Percentiles rank a stretch among this genome's conserved stretches.
These are phyloP conservation scores for Brachypalpus laphriformis DNA, from an alignment of 2,888 invertebrate species.

Conservation along the genomic window DNA sequence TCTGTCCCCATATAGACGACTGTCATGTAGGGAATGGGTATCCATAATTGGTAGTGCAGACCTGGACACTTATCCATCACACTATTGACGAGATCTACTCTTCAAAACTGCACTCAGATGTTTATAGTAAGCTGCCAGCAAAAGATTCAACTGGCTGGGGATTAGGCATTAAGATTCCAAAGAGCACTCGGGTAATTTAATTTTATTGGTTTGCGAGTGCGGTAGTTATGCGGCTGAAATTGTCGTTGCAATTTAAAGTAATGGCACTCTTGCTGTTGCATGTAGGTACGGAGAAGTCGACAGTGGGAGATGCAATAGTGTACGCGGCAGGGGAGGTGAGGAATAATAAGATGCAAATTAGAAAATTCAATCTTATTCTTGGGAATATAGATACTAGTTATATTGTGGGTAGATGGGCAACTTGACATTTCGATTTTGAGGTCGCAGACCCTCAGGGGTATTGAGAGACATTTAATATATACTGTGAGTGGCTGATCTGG, in stretches of 20 bases:
- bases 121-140: neutral
- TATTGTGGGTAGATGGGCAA: neutral
- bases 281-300: neutral
- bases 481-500: neutral
- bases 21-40: neutral
- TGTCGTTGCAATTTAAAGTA: slow-evolving; percentile 35
- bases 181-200: slow-evolving; percentile 42
- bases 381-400: neutral
- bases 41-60: slow-evolving; percentile 37
- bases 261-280: neutral
- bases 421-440: slow-evolving; percentile 14
- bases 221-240: slow-evolving; percentile 27
- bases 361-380: slow-evolving; percentile 28
- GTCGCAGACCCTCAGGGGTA: neutral
- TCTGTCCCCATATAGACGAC: neutral
- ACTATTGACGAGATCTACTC: slow-evolving; percentile 26
- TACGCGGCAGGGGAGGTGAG: too few relatives aligned
- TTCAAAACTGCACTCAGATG: slow-evolving; percentile 25
- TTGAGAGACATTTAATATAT: neutral
- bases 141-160: slow-evolving; percentile 10
- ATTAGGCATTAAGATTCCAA: slow-evolving; percentile 11
- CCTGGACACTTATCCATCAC: slow-evolving; percentile 33
- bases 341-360: slow-evolving; percentile 46
- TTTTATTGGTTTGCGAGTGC: slow-evolving; percentile 44
- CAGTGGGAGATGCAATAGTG: neutral